Percentiles rank a stretch among this genome's conserved stretches.
These are phyloP conservation scores for Neomonachus schauinslandi DNA, from an alignment of 2,113 vertebrate species.

Conservation along the genomic window DNA sequence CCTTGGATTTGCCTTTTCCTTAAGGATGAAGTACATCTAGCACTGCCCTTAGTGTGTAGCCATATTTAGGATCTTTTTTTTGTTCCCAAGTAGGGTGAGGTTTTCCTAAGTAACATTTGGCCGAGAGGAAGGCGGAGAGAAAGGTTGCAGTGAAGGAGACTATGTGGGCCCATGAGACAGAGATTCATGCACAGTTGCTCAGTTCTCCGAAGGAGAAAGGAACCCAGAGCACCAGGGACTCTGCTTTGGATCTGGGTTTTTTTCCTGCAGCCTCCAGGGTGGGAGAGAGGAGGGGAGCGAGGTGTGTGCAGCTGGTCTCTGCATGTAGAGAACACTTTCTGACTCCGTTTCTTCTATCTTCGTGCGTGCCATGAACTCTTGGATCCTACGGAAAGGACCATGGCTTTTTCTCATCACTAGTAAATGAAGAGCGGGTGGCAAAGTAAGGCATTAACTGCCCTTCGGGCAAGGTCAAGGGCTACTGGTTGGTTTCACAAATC, in stretches of 20 bases:
- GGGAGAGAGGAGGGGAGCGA: neutral
- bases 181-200: neutral
- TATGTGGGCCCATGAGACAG: neutral
- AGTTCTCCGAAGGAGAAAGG: neutral
- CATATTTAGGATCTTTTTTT: neutral
- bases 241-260: neutral
- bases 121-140: neutral
- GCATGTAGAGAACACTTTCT: neutral
- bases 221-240: rapidly evolving
- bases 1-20: neutral
- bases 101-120: neutral
- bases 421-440: neutral
- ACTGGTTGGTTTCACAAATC: neutral
- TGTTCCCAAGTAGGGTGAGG: neutral
- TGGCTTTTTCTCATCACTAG: neutral
- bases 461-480: neutral
- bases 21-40: neutral
- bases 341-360: neutral
- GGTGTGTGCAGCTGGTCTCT: neutral
- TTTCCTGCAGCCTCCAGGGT: neutral
- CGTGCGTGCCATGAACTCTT: neutral
- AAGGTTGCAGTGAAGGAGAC: neutral
- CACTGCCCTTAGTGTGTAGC: neutral
- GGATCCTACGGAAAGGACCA: neutral
- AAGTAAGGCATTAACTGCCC: neutral